Percentiles rank a stretch among this genome's conserved stretches.
Conservation (phyloP, 2,113 vertebrate genomes). For the Acrocephalus arundinaceus region DNA sequence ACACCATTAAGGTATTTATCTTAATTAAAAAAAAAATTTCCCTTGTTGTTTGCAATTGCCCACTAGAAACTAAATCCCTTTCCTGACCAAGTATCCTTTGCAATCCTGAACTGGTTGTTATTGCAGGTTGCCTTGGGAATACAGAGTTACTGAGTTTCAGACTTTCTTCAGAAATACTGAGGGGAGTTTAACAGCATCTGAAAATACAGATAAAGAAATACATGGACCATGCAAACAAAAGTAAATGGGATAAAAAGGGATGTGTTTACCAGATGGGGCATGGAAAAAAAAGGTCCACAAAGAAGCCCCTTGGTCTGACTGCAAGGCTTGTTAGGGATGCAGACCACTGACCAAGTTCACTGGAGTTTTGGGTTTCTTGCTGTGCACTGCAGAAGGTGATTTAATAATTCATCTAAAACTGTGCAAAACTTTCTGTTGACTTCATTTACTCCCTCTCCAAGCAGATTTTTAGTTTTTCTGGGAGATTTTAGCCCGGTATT, state of each 20-base stretch:
- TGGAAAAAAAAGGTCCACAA: background rate
- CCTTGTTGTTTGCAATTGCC: conserved; percentile 57
- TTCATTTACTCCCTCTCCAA: background rate
- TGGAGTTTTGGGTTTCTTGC: conserved; percentile 37
- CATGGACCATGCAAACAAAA: conserved; percentile 39
- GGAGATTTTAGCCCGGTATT: background rate
- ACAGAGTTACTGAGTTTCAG: conserved; percentile 14
- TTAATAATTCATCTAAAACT: conserved; percentile 46
- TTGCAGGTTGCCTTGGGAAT: conserved; percentile 57
- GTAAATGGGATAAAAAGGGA: conserved; percentile 37
- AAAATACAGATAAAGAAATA: conserved; percentile 61
- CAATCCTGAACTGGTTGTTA: conserved; percentile 17
- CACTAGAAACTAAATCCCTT: conserved; percentile 54
- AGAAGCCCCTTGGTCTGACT: conserved; percentile 25
- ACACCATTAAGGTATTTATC: conserved; percentile 54
- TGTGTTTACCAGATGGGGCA: background rate
- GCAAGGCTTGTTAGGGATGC: conserved; percentile 10
- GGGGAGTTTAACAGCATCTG: conserved; percentile 24
- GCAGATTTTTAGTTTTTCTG: background rate
- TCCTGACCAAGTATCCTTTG: background rate
- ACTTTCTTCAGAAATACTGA: background rate
- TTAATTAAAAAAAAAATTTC: conserved; percentile 56
- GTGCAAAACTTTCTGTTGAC: conserved; percentile 24
- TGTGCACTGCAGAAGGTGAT: background rate
- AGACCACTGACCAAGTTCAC: conserved; percentile 21